Evolutionary conservation across 1,140 invertebrate genomes (phyloP).

Genomic region (Cherax quadricarinatus): DNA sequence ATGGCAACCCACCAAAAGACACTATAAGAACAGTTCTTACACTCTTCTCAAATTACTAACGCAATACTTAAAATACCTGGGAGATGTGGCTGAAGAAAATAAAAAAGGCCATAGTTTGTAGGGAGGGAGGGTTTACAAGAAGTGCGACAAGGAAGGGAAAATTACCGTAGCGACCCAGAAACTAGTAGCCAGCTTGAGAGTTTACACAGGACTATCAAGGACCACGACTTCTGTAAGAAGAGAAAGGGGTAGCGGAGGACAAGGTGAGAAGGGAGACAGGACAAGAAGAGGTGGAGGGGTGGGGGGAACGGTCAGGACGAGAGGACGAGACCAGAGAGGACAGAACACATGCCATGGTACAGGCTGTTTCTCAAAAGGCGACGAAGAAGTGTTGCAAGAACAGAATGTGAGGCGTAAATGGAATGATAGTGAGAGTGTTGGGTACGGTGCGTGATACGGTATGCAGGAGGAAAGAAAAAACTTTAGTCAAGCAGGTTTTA

Average conservation of each 20-base stretch:
- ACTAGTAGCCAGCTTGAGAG: background rate
- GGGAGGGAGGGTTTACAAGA: background rate
- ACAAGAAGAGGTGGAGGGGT: too few species aligned
- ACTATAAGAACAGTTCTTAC: background rate
- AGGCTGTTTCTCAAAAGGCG: too few species aligned
- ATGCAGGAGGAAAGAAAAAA: too few species aligned
- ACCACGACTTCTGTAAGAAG: background rate
- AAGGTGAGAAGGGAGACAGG: too few species aligned
- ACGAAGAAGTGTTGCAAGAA: too few species aligned
- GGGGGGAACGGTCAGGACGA: background rate
- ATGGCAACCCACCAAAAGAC: constrained; percentile 38
- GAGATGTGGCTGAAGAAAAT: background rate
- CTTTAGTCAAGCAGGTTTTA: too few species aligned
- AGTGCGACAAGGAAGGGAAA: background rate
- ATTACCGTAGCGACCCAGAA: background rate
- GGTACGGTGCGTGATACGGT: too few species aligned
- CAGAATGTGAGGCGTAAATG: too few species aligned
- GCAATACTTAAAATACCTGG: background rate
- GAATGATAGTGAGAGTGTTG: too few species aligned
- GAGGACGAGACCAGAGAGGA: background rate
- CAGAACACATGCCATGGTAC: too few species aligned
- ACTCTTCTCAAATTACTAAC: background rate
- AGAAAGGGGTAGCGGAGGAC: background rate
- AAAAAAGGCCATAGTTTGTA: background rate
- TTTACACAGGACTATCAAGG: background rate